A percentile compares a stretch with the other conserved stretches of the same genome.
Evolutionary conservation across 2,797 vertebrate species (phyloP).

Genomic region (Manis javanica): DNA sequence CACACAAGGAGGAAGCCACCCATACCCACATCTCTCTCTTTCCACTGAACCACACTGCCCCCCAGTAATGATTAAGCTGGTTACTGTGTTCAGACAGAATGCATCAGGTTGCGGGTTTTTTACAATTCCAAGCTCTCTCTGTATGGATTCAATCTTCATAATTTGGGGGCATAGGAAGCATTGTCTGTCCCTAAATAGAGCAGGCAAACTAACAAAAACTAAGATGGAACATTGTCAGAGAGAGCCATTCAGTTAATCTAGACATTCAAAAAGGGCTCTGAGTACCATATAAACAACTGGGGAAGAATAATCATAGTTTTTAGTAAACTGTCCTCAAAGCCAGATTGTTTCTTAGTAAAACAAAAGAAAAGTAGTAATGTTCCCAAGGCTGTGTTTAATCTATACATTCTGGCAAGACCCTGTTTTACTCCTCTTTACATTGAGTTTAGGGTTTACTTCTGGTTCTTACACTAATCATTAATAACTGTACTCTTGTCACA

Average conservation of each 20-base stretch:
- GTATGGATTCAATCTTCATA: neutral
- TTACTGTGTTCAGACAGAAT: neutral
- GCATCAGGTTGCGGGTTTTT: constrained; percentile 10
- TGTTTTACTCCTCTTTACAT: neutral
- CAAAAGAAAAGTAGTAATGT: neutral
- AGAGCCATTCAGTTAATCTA: neutral
- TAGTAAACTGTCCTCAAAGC: constrained; percentile 12
- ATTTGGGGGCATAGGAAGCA: constrained; percentile 4
- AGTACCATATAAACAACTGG: neutral
- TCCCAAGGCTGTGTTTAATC: constrained; percentile 37
- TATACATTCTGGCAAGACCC: neutral
- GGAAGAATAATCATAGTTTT: neutral
- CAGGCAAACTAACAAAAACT: constrained; percentile 14
- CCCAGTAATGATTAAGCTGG: neutral
- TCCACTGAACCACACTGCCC: neutral
- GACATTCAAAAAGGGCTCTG: neutral
- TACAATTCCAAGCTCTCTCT: neutral
- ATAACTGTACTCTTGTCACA: constrained; percentile 87
- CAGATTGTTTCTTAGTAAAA: constrained; percentile 19
- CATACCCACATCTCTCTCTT: neutral
- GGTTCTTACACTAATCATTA: constrained; percentile 87
- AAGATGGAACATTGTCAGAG: neutral
- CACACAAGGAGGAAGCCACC: neutral
- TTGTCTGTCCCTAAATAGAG: neutral
- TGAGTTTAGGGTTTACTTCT: constrained; percentile 78